Evolutionary conservation across 2,113 vertebrate species (phyloP), one percentile per base, ranked within the genome.

Genomic region (Rhinogobius similis): DNA sequence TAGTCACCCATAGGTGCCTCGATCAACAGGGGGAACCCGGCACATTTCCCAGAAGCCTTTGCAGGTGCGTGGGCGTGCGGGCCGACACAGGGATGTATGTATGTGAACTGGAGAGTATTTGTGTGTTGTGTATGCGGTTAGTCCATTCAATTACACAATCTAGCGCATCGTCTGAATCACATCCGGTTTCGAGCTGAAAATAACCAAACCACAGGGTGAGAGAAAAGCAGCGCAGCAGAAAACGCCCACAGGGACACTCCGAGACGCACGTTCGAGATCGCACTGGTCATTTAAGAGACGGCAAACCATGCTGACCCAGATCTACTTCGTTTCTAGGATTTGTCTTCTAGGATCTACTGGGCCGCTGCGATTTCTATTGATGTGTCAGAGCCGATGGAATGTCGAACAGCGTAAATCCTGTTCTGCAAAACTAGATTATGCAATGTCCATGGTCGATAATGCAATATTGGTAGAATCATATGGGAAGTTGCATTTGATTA

Each of bases 171-270:
- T 89, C 88, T 91, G 88, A 90, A 86, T 91, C 90, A 90, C 82
- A 89, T 91, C 90, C 90, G 90, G 82, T 89, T 90, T 89, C 64
- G 16, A 70, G 84, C 82, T 81, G 79, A 90, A 91, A 91, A 91
- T 91, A 91, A 87, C 83, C 81, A 85, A 90, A 88, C 88, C 87
- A 77, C 88, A 85, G 85, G 82, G 80, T 86, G 86, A 90, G 86
- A 90, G 83, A 91, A 87, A 91, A 87, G 82, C 81, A 89, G 79
- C 68, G 7, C 85, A 86, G 87, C 82, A 88, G 79, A 85, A 83
- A 71, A 65, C 77, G 70, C 86, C 84, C 79, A 81, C 81, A 76
- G 70, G 70, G 75, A 72, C 58, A 76, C 55, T 73, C 67, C 62
- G 68, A 79, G 52, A 78, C 56, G 65, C 18, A 63, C 53, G 65